Percentiles rank a stretch among this genome's conserved stretches.
Conservation (phyloP, 2,113 vertebrate genomes). For the Cyprinodon tularosa region DNA sequence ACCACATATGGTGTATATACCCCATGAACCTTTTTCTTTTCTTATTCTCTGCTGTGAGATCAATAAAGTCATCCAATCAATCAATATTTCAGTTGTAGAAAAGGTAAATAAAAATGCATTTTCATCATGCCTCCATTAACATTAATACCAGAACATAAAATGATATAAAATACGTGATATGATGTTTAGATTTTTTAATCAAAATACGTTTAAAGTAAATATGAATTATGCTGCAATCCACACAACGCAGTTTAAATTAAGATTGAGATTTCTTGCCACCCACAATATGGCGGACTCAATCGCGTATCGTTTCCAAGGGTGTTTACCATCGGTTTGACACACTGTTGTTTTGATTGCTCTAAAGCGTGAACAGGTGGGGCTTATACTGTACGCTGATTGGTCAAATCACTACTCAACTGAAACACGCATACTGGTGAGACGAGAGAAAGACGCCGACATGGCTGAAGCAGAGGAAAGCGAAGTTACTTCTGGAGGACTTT, state of each 20-base stretch:
- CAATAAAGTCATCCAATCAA: no score
- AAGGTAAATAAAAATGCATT: no score
- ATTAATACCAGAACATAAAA: not conserved
- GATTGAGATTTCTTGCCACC: not conserved
- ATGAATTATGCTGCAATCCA: no score
- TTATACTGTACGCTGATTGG: slow-evolving; percentile 48
- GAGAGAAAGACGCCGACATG: slow-evolving; percentile 71
- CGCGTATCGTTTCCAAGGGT: not conserved
- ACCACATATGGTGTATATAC: no score
- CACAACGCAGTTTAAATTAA: no score
- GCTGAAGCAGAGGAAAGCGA: slow-evolving; percentile 76
- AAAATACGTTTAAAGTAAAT: not conserved
- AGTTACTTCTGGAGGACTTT: slow-evolving; percentile 80
- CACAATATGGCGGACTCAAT: not conserved
- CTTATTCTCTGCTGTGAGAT: no score
- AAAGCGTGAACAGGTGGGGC: not conserved
- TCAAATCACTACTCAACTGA: not conserved
- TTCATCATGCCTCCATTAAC: no score
- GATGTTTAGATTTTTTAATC: not conserved
- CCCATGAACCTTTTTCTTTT: no score
- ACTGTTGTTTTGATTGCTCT: slow-evolving; percentile 29
- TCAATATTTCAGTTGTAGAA: no score
- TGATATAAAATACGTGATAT: not conserved
- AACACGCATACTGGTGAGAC: slow-evolving; percentile 3
- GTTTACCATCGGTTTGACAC: not conserved